These are phyloP conservation scores for Lepeophtheirus salmonis DNA, from an alignment of 1,140 invertebrate species.

Conservation along the genomic window DNA sequence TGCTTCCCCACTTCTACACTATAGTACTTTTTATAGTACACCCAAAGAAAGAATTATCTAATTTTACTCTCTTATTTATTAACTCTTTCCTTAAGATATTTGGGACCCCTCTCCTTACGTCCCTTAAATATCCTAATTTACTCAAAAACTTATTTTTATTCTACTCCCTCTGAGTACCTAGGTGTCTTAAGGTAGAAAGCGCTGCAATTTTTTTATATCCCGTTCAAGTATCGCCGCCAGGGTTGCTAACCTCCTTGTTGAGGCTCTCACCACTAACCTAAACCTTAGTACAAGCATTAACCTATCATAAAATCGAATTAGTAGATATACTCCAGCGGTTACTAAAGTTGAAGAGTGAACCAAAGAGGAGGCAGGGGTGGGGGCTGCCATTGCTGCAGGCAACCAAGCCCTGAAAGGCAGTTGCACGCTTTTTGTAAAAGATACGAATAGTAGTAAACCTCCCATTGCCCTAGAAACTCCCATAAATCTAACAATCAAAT, in stretches of 20 bases:
- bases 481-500: no score
- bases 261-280: constrained; percentile 4
- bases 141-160: no score
- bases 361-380: constrained; percentile 45
- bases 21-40: no score
- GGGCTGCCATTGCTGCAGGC: constrained; percentile 44
- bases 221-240: constrained; percentile 19
- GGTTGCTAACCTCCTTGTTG: not conserved
- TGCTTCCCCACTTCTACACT: no score
- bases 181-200: constrained; percentile 20
- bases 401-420: constrained; percentile 48
- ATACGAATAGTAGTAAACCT: no score
- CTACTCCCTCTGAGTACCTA: no score
- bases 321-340: constrained; percentile 45
- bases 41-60: no score
- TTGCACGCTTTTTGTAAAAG: constrained; percentile 51
- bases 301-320: constrained; percentile 34
- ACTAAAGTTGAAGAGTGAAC: constrained; percentile 54
- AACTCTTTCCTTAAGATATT: no score
- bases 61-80: no score
- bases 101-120: no score
- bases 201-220: constrained; percentile 20
- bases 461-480: no score
- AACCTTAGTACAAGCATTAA: not conserved
- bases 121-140: no score